Conservation (phyloP, 2,888 invertebrate genomes). For the Cataglyphis cursor region DNA sequence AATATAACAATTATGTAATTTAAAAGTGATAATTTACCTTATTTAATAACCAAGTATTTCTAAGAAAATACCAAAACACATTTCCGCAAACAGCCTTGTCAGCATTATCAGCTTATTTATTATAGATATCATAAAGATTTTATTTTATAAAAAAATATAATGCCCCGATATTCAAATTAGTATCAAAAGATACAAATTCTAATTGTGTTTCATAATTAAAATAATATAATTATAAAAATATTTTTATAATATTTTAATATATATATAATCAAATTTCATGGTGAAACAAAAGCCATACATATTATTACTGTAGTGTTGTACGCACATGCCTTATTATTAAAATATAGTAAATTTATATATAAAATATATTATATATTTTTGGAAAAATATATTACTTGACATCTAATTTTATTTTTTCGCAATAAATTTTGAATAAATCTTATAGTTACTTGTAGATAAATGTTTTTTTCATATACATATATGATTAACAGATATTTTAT, state of each 20-base stretch:
- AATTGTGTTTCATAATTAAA: not conserved
- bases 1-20: not conserved
- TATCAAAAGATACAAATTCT: not conserved
- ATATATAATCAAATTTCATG: too few species aligned
- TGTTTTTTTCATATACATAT: not conserved
- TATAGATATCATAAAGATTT: slow-evolving; percentile 1
- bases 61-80: not conserved
- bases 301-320: too few species aligned
- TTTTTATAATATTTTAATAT: not conserved
- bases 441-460: not conserved
- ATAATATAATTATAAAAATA: not conserved
- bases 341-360: not conserved
- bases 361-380: slow-evolving; percentile 1
- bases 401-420: not conserved
- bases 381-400: not conserved
- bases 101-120: slow-evolving; percentile 19
- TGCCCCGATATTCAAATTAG: not conserved
- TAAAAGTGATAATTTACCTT: not conserved
- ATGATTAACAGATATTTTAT: not conserved
- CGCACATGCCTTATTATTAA: not conserved
- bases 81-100: not conserved
- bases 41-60: not conserved
- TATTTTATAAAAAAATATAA: not conserved
- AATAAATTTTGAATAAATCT: slow-evolving; percentile 12
- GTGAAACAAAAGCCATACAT: too few species aligned